Conservation (phyloP, 2,888 invertebrate species). For the Tipula vernalis region DNA sequence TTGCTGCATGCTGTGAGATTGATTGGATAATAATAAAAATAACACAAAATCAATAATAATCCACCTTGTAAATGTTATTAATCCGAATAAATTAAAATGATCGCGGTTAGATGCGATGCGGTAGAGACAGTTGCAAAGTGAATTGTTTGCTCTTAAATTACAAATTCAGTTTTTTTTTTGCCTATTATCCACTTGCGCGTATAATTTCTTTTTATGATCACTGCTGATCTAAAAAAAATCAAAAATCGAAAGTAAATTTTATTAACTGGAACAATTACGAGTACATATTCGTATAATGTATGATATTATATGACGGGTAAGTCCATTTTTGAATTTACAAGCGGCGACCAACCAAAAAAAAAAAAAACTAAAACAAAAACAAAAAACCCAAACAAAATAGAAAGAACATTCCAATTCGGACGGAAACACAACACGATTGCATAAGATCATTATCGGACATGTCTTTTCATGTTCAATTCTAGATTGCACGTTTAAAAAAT, state of each 20-base stretch:
- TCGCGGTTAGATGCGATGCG: background rate
- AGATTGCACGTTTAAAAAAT: background rate
- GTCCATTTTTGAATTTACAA: background rate
- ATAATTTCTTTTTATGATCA: background rate
- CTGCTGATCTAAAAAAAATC: background rate
- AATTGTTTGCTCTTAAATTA: background rate
- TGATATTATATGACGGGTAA: background rate
- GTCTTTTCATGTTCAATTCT: background rate
- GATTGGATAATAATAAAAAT: no score
- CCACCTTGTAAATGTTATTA: background rate
- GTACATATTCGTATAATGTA: background rate
- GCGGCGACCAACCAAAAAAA: no score
- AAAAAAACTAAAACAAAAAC: background rate
- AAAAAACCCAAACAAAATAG: background rate
- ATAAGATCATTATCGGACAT: background rate
- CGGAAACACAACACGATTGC: background rate
- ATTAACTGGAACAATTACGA: background rate
- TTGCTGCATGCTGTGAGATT: background rate
- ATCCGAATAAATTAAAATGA: background rate
- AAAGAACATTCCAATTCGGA: background rate
- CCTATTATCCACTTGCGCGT: background rate
- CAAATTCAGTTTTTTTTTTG: background rate
- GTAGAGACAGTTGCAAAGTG: background rate
- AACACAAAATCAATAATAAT: background rate
- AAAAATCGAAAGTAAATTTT: background rate